Evolutionary conservation across 2,113 vertebrate species (phyloP).

Genomic region (Halcyon malimbica): DNA sequence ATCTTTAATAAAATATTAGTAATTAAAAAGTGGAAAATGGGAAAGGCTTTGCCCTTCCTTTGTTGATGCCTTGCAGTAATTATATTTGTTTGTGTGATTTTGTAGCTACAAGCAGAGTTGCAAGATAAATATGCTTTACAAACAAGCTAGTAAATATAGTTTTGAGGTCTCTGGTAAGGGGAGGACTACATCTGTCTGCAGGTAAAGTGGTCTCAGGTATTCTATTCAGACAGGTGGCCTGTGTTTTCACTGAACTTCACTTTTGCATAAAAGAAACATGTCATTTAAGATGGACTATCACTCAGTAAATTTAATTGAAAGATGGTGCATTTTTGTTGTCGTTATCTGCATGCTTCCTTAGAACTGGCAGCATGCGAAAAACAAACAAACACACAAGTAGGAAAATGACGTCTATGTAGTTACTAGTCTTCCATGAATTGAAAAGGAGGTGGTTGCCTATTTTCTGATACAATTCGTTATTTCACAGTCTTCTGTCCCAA

Average conservation of each 20-base stretch:
- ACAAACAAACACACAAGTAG: neutral
- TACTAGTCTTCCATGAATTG: neutral
- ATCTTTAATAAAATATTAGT: neutral
- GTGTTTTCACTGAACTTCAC: neutral
- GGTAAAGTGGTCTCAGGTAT: neutral
- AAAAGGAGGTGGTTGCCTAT: neutral
- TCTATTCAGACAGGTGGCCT: neutral
- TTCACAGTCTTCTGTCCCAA: neutral
- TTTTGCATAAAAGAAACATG: neutral
- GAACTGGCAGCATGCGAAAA: neutral
- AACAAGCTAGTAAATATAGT: neutral
- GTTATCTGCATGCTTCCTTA: neutral
- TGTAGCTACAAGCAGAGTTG: neutral
- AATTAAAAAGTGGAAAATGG: neutral
- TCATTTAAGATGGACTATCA: neutral
- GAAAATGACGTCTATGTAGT: neutral
- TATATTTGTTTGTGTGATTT: slow-evolving; percentile 8
- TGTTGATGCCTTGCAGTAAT: neutral
- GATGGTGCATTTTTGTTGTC: neutral
- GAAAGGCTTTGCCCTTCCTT: neutral
- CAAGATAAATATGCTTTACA: slow-evolving; percentile 28
- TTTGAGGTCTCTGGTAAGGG: neutral
- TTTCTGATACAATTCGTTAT: neutral
- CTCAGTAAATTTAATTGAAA: neutral
- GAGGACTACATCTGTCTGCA: neutral